These are phyloP conservation scores for Eurytoma adleriae DNA, from an alignment of 2,888 invertebrate genomes.

Conservation along the genomic window DNA sequence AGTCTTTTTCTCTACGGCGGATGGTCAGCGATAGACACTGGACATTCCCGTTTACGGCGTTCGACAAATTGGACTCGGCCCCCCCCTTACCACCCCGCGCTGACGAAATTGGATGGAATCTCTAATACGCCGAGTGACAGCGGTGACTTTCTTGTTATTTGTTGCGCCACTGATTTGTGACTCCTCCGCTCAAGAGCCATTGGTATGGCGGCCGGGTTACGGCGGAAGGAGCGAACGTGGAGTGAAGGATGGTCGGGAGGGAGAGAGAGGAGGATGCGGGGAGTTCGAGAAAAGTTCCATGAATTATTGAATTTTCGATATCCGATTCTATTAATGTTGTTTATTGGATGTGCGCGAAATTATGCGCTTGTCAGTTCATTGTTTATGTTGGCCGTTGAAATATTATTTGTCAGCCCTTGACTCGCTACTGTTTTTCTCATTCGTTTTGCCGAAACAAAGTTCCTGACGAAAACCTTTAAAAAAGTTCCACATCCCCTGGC, in stretches of 20 bases:
- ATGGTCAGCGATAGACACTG: conserved; percentile 26
- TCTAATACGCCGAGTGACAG: conserved; percentile 44
- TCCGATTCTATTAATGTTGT: conserved; percentile 40
- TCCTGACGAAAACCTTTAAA: not conserved
- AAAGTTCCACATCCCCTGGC: not conserved
- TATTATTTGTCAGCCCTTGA: conserved; percentile 3
- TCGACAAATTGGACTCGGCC: conserved; percentile 41
- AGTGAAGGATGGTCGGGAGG: no score
- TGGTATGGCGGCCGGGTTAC: no score
- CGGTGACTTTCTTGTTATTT: conserved; percentile 46
- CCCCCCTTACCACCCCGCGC: not conserved
- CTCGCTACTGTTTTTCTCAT: not conserved
- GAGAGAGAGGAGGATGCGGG: not conserved
- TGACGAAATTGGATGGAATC: conserved; percentile 44
- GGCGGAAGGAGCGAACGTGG: no score
- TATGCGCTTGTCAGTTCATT: conserved; percentile 39
- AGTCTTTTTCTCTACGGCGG: conserved; percentile 16
- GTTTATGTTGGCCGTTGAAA: conserved; percentile 26
- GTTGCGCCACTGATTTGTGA: conserved; percentile 48
- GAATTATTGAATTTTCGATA: conserved; percentile 49
- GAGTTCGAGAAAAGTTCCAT: conserved; percentile 32
- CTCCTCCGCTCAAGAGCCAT: conserved; percentile 6
- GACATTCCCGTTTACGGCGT: conserved; percentile 40
- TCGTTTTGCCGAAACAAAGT: not conserved
- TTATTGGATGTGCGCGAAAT: conserved; percentile 33